Conservation (phyloP, 2,888 invertebrate genomes). For the Cylloceria caligata region DNA sequence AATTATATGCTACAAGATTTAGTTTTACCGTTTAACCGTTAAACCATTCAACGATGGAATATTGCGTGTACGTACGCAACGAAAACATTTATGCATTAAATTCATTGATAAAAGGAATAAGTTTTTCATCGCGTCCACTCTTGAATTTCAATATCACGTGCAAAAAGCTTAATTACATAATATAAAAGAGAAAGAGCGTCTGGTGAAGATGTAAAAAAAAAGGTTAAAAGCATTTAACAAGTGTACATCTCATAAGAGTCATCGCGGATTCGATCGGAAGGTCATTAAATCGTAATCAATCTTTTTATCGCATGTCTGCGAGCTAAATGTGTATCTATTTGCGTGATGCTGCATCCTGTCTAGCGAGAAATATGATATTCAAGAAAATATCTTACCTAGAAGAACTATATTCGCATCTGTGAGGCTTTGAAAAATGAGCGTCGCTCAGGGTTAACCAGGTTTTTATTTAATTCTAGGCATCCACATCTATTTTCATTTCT, state of each 20-base stretch:
- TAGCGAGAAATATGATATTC: not conserved
- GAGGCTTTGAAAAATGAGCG: not conserved
- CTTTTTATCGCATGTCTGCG: not conserved
- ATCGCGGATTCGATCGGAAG: not conserved
- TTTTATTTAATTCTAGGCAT: not conserved
- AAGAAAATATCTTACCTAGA: not conserved
- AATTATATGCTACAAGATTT: not conserved
- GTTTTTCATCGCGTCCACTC: too few relatives aligned
- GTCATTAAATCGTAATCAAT: constrained; percentile 1
- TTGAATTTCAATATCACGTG: not conserved
- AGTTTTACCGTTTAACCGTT: too few relatives aligned
- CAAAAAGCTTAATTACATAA: not conserved
- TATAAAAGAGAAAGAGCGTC: not conserved
- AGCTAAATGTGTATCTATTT: not conserved
- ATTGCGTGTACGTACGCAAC: too few relatives aligned
- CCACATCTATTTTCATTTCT: not conserved
- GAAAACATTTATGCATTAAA: too few relatives aligned
- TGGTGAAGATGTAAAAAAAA: not conserved
- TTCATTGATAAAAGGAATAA: too few relatives aligned
- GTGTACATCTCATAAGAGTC: not conserved
- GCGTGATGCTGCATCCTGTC: not conserved
- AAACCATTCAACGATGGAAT: too few relatives aligned
- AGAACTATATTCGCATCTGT: not conserved
- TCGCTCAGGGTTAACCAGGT: constrained; percentile 8
- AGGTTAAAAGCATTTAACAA: not conserved